Percentiles rank a stretch among this genome's conserved stretches.
Evolutionary conservation across 2,113 vertebrate genomes (phyloP).

Genomic region (Australoheros scitulus): DNA sequence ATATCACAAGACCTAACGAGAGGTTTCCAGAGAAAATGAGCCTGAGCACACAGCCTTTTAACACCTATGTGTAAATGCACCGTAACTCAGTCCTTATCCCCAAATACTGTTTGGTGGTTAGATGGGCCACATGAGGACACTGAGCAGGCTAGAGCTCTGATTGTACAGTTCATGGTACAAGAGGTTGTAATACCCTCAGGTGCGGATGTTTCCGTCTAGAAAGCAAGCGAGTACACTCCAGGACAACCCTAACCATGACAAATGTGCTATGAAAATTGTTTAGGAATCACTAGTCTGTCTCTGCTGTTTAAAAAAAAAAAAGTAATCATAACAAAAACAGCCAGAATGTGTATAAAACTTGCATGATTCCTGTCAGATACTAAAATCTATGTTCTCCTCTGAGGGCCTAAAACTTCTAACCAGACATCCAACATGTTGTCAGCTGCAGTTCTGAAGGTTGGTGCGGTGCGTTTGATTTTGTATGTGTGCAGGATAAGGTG

Average conservation of each 20-base stretch:
- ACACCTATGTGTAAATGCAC: neutral
- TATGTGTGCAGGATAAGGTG: constrained; percentile 39
- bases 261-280: neutral
- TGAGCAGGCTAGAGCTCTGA: neutral
- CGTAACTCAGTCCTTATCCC: neutral
- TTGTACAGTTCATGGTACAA: neutral
- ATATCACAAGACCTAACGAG: too few species aligned
- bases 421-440: neutral
- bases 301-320: neutral
- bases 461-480: neutral
- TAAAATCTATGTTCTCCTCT: neutral
- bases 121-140: neutral
- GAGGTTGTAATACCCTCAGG: neutral
- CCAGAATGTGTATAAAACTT: neutral
- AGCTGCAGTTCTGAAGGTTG: constrained; percentile 6
- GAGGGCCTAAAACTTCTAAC: neutral
- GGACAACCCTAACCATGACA: neutral
- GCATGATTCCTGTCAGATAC: neutral
- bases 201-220: neutral
- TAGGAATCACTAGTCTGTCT: neutral
- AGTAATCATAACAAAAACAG: neutral
- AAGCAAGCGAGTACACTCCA: neutral
- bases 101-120: neutral
- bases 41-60: neutral
- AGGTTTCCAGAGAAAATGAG: too few species aligned